Evolutionary conservation across 2,797 vertebrate species (phyloP).

Genomic region (Sebastes itinus): DNA sequence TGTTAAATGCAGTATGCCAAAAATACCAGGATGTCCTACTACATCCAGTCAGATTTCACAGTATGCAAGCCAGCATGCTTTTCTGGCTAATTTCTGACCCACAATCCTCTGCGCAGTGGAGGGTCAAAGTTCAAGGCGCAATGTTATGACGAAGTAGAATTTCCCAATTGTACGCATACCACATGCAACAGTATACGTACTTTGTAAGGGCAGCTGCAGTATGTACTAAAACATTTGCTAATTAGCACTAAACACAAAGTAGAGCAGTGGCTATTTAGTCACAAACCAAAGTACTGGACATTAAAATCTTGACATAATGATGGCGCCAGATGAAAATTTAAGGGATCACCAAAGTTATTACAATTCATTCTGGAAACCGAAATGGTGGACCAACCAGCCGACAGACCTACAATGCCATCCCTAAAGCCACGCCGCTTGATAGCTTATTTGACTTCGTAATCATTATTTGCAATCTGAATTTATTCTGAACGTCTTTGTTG

Average conservation of each 20-base stretch:
- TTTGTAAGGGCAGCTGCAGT: too few relatives aligned
- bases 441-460: neutral
- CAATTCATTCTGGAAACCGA: neutral
- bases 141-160: too few relatives aligned
- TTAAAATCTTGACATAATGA: neutral
- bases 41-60: too few relatives aligned
- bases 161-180: too few relatives aligned
- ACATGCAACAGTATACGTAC: too few relatives aligned
- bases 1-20: too few relatives aligned
- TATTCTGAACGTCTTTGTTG: neutral
- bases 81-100: too few relatives aligned
- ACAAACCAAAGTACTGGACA: neutral
- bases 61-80: too few relatives aligned
- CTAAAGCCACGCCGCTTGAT: neutral
- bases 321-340: neutral
- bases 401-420: neutral
- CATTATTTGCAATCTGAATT: neutral
- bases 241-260: neutral
- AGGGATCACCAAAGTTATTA: neutral
- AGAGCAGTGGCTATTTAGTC: neutral
- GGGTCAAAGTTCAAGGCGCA: too few relatives aligned
- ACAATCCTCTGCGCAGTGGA: too few relatives aligned
- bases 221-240: neutral
- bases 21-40: too few relatives aligned
- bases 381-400: neutral